These are phyloP conservation scores for Hemiprocne comata DNA, from an alignment of 2,113 vertebrate genomes.

Conservation along the genomic window DNA sequence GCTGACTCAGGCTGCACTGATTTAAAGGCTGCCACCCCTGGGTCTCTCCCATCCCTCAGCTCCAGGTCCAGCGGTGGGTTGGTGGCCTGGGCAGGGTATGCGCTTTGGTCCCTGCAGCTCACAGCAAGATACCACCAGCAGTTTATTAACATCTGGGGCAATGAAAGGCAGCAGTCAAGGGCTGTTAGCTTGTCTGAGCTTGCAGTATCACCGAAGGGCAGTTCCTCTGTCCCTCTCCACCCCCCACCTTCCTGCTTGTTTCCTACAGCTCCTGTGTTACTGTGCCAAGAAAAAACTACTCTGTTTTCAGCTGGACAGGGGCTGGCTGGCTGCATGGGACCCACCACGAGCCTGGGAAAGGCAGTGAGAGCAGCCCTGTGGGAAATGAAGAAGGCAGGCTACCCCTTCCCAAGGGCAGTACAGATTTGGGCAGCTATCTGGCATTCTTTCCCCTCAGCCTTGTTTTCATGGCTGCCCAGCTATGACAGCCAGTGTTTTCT, in stretches of 20 bases:
- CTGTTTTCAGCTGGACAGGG: neutral
- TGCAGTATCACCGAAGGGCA: neutral
- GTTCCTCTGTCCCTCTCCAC: neutral
- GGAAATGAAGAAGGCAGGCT: neutral
- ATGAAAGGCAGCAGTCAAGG: fast-evolving
- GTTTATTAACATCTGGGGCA: neutral
- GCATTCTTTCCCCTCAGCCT: neutral
- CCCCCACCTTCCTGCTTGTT: neutral
- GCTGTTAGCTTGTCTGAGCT: neutral
- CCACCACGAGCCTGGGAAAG: fast-evolving
- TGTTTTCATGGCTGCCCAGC: neutral
- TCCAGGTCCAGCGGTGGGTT: neutral
- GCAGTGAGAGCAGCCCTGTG: fast-evolving
- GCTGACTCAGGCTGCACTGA: neutral
- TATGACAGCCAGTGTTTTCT: neutral
- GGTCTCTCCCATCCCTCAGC: fast-evolving
- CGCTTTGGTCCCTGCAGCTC: neutral
- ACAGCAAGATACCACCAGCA: neutral
- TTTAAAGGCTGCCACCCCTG: neutral
- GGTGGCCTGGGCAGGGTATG: fast-evolving
- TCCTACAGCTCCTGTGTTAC: neutral
- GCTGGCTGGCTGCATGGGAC: neutral
- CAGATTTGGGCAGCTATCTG: neutral
- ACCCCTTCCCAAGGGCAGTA: neutral
- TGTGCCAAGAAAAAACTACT: neutral